phyloP scores from a whole-genome alignment of 2,113 vertebrate species.

The Platysteira castanea region DNA sequence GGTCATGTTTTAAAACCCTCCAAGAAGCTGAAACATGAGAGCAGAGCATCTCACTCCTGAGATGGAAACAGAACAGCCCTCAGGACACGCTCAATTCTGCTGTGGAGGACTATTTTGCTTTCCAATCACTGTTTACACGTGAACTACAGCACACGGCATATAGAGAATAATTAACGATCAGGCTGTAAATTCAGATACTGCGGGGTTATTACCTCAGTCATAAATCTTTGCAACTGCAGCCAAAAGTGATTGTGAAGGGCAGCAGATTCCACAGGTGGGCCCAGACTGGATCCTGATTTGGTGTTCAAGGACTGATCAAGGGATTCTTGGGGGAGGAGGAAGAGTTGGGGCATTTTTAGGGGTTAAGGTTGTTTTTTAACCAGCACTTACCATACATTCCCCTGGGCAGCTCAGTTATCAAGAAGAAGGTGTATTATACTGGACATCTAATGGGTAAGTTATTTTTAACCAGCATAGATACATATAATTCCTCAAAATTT shows the following conservation, averaged over 20 bases:
- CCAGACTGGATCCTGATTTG: neutral
- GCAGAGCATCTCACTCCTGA: neutral
- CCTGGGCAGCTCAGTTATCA: neutral
- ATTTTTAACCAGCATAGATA: neutral
- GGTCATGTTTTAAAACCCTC: neutral
- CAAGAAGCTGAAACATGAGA: neutral
- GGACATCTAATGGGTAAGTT: neutral
- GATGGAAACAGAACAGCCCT: neutral
- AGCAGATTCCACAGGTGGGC: neutral
- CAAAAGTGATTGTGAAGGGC: neutral
- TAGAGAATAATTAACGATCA: neutral
- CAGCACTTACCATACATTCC: neutral
- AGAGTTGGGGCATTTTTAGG: neutral
- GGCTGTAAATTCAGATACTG: neutral
- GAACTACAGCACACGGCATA: neutral
- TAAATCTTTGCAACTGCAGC: neutral
- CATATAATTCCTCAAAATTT: neutral
- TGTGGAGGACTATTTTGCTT: neutral
- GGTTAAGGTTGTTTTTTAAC: neutral
- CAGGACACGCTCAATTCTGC: neutral
- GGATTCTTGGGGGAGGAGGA: neutral
- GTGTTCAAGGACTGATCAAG: neutral
- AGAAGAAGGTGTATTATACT: neutral
- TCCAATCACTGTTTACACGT: neutral
- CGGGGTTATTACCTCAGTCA: neutral